Base-by-base conservation (phyloP, 2,113 vertebrate species). In the Chaenocephalus aceratus region DNA sequence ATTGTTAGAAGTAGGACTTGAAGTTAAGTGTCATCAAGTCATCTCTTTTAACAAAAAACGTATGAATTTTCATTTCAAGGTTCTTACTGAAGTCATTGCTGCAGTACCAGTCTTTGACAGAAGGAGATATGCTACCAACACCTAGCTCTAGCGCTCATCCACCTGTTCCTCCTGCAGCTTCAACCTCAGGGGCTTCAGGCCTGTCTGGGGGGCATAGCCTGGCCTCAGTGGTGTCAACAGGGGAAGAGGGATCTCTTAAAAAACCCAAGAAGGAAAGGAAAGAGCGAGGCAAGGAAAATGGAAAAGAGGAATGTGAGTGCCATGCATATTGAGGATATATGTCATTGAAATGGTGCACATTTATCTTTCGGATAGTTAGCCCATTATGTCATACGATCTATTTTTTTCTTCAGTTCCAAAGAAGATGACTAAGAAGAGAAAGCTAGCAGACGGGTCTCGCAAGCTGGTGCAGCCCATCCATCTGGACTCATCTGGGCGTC, bases 401-500 rank as follows among this genome's bases (percentile, higher is more conserved):
- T 59, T 10, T 76, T 10, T 76, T 69, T 57, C 13, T 57, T 54
- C 74, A 97, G 97, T 94, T 88, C 88, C 95, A 74, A 97, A 96
- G 92, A 97, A 96, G 90, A 93, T 96, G 70, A 93, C 95, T 7
- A 97, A 96, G 92, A 96, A 95, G 90, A 96, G 95, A 87, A 97
- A 95, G 90, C 88, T 95, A 6, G 75, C 86, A 0, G 96, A 97
- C 48, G 94, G 95, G n/a, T 92, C 91, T 41, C 93, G 95, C 56
- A 95, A 94, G 84, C 91, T 97, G 86, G 96, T 97, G 72, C 96
- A 95, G 81, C 96, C 96, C 41, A 96, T 98, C 86, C 89, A 96
- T 9, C 93, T 97, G 84, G 97, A 97, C 88, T 96, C 96, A 36
- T 96, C 95, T 3, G 97, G 97, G 45, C 95, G 96, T 58, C 97